Base-by-base conservation (phyloP, 2,888 invertebrate species). In the Thera britannica region DNA sequence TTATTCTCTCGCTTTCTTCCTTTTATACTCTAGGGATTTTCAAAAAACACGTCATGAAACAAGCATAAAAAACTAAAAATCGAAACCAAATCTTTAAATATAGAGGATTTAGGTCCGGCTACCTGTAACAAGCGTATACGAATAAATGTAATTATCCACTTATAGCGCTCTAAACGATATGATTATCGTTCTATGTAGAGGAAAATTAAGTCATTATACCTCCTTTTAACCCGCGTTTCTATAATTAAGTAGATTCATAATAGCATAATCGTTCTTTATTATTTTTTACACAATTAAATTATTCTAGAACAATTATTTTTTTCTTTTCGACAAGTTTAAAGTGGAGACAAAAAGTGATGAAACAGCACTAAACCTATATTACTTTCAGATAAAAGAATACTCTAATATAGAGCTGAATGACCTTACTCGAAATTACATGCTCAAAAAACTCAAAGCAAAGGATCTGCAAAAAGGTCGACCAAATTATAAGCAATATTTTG, bases 391-490 rank as follows among this genome's bases (percentile, higher is more conserved):
- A 2, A 92, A 89, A 79, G 88, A 91, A 79, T 93, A 93, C 68
- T 86, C 93, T 35, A 85, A 88, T 0, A 91, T 89, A 72, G 90
- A 93, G 73, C 77, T 93, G 2, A 92, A 93, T 68, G 83, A 92
- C 12, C 76, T 93, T 63, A 87, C 88, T 1, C 83, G 90, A 46
- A 87, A 86, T 70, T 90, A 92, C 68, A 69, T 93, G 0, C 72
- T 86, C 3, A 60, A 71, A 0, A 83, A 81, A 23, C 59, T 92
- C 2, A 85, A 81, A 66, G 73, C 73, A 41, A 91, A 90, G 71
- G 84, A 88, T 54, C 74, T 77, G 35, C 72, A 74, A 0, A 89
- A 90, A 79, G 83, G 83, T 0, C 67, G 78, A 1, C 80, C 83
- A 0, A 80, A 80, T 71, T 49, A 78, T 77, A 3, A 75, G 77